A percentile compares a stretch with the other conserved stretches of the same genome.
Conservation (phyloP, 2,888 invertebrate genomes). For the Scaeva pyrastri region DNA sequence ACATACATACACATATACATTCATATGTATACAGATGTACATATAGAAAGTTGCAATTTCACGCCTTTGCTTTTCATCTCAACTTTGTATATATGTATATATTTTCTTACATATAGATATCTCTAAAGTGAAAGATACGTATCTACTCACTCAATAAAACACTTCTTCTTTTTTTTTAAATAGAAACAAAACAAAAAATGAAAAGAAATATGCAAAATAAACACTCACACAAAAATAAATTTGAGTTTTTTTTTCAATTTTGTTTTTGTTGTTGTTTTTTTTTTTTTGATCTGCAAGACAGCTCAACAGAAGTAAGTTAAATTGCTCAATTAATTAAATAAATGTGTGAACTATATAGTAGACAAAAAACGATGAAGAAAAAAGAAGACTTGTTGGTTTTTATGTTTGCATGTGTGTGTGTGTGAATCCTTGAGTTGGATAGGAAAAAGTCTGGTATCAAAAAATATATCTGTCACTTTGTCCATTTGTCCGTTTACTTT, state of each 20-base stretch:
- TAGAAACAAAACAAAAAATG: background rate
- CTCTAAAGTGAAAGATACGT: background rate
- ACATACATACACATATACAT: too few relatives aligned
- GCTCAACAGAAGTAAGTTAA: slow-evolving; percentile 76
- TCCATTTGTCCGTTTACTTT: slow-evolving; percentile 8
- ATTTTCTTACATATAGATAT: background rate
- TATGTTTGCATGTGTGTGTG: background rate
- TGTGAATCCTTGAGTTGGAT: background rate
- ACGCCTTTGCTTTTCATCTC: slow-evolving; percentile 57
- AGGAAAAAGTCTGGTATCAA: too few relatives aligned
- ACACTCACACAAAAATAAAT: slow-evolving; percentile 10
- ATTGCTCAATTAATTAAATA: slow-evolving; percentile 77
- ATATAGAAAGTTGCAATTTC: slow-evolving; percentile 56
- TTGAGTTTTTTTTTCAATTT: slow-evolving; percentile 7
- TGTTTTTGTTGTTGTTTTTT: background rate
- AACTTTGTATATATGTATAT: background rate
- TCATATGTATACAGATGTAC: background rate
- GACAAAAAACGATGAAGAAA: background rate
- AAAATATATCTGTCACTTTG: too few relatives aligned
- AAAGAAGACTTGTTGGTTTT: background rate
- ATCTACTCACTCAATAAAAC: background rate
- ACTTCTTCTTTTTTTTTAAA: too few relatives aligned
- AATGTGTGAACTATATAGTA: slow-evolving; percentile 64
- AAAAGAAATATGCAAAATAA: slow-evolving; percentile 14
- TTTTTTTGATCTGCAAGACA: slow-evolving; percentile 38